phyloP scores from a whole-genome alignment of 2,888 invertebrate species.

The Lepidocyrtoides sp. region DNA sequence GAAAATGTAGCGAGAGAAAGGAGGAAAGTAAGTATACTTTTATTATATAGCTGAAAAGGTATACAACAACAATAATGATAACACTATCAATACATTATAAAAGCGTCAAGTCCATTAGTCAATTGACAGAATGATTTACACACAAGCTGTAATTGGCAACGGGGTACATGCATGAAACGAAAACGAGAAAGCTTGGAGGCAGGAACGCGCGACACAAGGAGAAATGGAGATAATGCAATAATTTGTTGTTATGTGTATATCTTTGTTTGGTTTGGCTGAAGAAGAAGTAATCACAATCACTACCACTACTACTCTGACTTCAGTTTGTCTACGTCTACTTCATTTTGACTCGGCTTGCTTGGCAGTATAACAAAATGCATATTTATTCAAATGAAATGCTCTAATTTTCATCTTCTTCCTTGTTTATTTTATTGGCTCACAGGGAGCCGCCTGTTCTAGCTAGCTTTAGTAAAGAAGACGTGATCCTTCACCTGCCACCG shows the following conservation, averaged over 20 bases:
- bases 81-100: slow-evolving; percentile 34
- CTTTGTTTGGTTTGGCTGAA: slow-evolving; percentile 25
- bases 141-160: slow-evolving; percentile 73
- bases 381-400: slow-evolving; percentile 64
- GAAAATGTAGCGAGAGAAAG: slow-evolving; percentile 34
- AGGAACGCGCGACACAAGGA: slow-evolving; percentile 1
- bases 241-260: slow-evolving; percentile 37
- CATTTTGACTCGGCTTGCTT: not conserved
- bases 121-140: slow-evolving; percentile 80
- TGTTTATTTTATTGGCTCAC: slow-evolving; percentile 52
- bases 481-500: slow-evolving; percentile 93
- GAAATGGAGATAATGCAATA: slow-evolving; percentile 58
- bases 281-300: slow-evolving; percentile 33
- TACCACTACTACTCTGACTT: not conserved
- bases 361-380: slow-evolving; percentile 23
- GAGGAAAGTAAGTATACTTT: not conserved
- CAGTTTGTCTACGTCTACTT: not conserved
- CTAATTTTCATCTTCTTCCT: slow-evolving; percentile 43
- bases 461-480: slow-evolving; percentile 92
- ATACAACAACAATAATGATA: slow-evolving; percentile 23
- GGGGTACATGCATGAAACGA: slow-evolving; percentile 39
- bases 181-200: not conserved
- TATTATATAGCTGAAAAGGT: not conserved
- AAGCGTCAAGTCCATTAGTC: slow-evolving; percentile 65
- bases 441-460: slow-evolving; percentile 94